Base-by-base conservation (phyloP, 2,113 vertebrate species). In the Eudyptes chrysolophus region DNA sequence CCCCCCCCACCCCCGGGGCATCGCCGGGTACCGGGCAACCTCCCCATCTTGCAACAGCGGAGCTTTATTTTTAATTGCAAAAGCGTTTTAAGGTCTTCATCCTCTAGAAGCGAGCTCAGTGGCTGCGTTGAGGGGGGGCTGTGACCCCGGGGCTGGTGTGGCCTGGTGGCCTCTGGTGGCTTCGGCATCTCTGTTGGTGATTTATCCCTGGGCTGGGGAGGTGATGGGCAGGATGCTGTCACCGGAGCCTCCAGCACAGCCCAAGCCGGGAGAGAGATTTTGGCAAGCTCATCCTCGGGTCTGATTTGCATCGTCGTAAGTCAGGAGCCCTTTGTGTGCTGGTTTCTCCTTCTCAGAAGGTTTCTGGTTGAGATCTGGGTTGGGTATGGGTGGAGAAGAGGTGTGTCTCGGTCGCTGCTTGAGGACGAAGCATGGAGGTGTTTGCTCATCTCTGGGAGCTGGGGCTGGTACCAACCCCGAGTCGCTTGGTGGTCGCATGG, bases 321-420 rank as follows among this genome's bases (percentile, higher is more conserved):
- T 71, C 61, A 34, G 69, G 88, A 94, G 79, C 66, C n/a, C 68
- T 93, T 94, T 90, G 68, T 86, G 65, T 6, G 79, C 46, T 49
- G 83, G 88, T 90, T 94, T 94, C 85, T 94, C 62, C 66, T 92
- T 79, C 94, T 94, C 76, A 49, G 90, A 74, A 90, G 82, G 76
- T 93, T 92, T 85, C 87, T 91, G 92, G 84, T 62, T 42, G 71
- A 46, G 58, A 25, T 38, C 54, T 62, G 87, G 72, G 84, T 62
- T 91, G 96, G 87, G 72, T 79, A 4, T 61, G 90, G 90, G 92
- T 90, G 76, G 92, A 81, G 94, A 65, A 92, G 77, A 76, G 92
- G 71, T 80, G 94, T 95, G 95, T 72, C 88, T 52, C 68, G 58
- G 52, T 58, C 6, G 69, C 38, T 32, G 66, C 72, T 64, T 64